These are phyloP conservation scores for Tethya wilhelma DNA, from an alignment of 37 sponge, comb jelly and placozoan species.

Conservation along the genomic window DNA sequence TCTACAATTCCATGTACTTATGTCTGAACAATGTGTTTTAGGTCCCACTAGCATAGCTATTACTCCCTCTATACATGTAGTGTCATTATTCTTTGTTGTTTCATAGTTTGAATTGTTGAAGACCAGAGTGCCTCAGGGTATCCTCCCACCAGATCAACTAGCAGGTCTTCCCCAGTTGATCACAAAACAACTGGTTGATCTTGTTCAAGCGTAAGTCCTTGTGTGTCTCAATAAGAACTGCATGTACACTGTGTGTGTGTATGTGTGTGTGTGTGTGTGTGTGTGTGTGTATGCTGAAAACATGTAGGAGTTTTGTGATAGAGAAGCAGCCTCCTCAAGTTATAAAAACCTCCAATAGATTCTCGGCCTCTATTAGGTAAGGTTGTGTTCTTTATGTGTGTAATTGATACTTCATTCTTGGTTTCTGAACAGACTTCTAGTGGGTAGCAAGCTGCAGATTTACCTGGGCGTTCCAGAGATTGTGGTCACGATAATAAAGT, in stretches of 20 bases:
- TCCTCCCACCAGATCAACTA: slow-evolving; percentile 24
- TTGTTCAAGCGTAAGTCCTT: slow-evolving; percentile 53
- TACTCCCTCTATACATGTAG: neutral
- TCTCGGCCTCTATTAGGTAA: slow-evolving; percentile 84
- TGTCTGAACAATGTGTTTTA: too few relatives aligned
- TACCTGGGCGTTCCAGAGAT: slow-evolving; percentile 90
- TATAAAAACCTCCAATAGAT: slow-evolving; percentile 92
- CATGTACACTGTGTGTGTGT: neutral
- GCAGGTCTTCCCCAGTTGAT: slow-evolving; percentile 22
- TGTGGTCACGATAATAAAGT: slow-evolving; percentile 84
- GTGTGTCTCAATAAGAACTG: neutral
- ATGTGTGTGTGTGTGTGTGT: slow-evolving; percentile 5
- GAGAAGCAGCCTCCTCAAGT: slow-evolving; percentile 99
- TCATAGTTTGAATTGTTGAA: slow-evolving; percentile 29
- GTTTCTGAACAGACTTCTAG: slow-evolving; percentile 70
- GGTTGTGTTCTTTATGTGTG: slow-evolving; percentile 7
- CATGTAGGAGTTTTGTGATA: slow-evolving; percentile 86
- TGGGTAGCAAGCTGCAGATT: slow-evolving; percentile 88
- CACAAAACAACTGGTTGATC: slow-evolving; percentile 42
- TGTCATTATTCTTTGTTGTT: neutral
- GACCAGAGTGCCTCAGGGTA: slow-evolving; percentile 19
- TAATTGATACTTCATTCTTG: neutral
- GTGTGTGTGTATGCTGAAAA: too few relatives aligned
- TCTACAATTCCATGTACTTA: too few relatives aligned
- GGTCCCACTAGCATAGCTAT: neutral